Evolutionary conservation across 2,888 invertebrate genomes (phyloP), one percentile per base, ranked within the genome.

Genomic region (Lumbricus terrestris): DNA sequence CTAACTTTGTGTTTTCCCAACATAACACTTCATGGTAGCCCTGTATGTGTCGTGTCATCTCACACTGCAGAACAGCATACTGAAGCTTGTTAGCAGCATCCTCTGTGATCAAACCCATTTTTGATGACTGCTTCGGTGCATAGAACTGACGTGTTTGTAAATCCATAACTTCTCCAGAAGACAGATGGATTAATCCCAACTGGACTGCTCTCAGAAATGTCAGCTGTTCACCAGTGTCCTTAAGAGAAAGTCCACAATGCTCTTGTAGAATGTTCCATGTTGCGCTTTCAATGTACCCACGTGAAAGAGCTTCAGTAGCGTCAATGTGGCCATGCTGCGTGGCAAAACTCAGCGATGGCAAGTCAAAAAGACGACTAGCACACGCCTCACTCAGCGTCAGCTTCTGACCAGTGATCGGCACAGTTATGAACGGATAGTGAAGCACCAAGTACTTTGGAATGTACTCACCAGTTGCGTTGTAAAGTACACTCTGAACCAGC

Each of bases 201-300:
- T 98, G 97, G 93, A 99, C 98, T 42, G 98, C 98, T 96, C 98
- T 98, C 92, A 98, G 95, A 92, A 99, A 96, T 35, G 98, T 97
- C 88, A 98, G 96, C 94, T 97, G 97, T 92, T 94, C 94, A 33
- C 95, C 95, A 82, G 95, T 95, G 96, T 97, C 96, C 92, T 95
- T 95, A 93, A 97, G 97, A 89, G 96, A 96, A 93, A 97, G 96
- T 90, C 98, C 98, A 95, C 97, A 97, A 0, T 97, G 93, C 54
- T 97, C 97, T 92, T 97, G 96, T 92, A 99, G 95, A 93, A 97
- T 97, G 91, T 97, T 96, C 90, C 85, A 85, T 29, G 85, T 85
- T 85, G 34, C 23, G 18, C 35, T 85, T 8, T 85, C 85, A 35
- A 85, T 37, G 37, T 35, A 37, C 20, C 85, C 85, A 85, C 85